phyloP scores from a whole-genome alignment of 2,113 vertebrate genomes.

The Syngnathus typhle region DNA sequence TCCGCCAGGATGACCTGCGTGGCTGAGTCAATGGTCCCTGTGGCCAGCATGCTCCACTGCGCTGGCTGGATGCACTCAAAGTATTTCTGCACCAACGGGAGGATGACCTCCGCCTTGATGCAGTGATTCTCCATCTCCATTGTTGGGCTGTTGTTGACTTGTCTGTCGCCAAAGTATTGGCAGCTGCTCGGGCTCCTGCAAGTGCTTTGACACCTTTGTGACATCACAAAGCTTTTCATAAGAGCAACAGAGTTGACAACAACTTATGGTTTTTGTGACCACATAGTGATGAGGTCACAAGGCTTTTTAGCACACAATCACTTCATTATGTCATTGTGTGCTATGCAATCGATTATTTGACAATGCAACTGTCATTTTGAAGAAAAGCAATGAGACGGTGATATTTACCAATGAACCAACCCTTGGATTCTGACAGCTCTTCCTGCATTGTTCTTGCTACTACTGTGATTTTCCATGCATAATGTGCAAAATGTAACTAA shows the following conservation, averaged over 20 bases:
- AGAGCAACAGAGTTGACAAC: not conserved
- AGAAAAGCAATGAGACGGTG: too few relatives aligned
- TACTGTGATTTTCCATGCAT: too few relatives aligned
- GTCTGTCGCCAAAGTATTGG: not conserved
- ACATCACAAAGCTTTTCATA: not conserved
- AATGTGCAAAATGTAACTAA: too few relatives aligned
- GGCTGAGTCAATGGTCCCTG: not conserved
- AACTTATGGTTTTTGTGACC: not conserved
- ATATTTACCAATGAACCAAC: too few relatives aligned
- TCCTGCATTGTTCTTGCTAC: too few relatives aligned
- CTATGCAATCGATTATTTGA: not conserved
- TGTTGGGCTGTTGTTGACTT: not conserved
- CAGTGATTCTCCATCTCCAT: not conserved
- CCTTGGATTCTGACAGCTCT: too few relatives aligned
- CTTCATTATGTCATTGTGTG: not conserved
- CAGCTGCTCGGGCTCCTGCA: not conserved
- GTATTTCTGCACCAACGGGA: not conserved
- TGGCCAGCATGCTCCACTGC: constrained; percentile 5
- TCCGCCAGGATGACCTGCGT: constrained; percentile 8
- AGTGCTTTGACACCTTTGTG: not conserved
- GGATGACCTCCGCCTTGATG: constrained; percentile 4
- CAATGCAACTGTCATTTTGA: not conserved
- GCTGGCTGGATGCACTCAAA: constrained; percentile 3
- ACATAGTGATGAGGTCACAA: not conserved
- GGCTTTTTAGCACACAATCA: not conserved